phyloP scores from a whole-genome alignment of 2,888 invertebrate species.

The Gibbula magus region DNA sequence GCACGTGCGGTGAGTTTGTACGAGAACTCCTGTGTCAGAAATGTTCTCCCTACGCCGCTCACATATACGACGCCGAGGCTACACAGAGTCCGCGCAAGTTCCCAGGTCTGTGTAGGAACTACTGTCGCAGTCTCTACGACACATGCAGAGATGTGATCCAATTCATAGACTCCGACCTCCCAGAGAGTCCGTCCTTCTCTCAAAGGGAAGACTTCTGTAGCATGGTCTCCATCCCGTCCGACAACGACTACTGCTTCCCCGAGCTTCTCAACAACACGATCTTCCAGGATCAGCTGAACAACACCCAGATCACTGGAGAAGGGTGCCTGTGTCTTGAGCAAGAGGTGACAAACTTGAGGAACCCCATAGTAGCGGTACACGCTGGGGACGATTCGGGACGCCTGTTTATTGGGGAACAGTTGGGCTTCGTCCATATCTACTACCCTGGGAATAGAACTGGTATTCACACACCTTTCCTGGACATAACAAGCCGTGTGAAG shows the following conservation, averaged over 20 bases:
- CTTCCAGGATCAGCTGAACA: conserved; percentile 40
- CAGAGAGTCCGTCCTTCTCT: conserved; percentile 3
- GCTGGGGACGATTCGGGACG: conserved; percentile 66
- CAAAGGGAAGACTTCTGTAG: conserved; percentile 53
- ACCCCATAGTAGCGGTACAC: conserved; percentile 61
- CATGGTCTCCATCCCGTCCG: conserved; percentile 43
- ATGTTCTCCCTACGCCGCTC: conserved; percentile 72
- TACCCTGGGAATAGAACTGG: conserved; percentile 51
- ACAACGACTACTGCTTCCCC: conserved; percentile 69
- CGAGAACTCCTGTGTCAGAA: conserved; percentile 65
- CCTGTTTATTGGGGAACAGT: conserved; percentile 69
- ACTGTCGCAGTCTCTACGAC: conserved; percentile 59
- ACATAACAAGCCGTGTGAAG: conserved; percentile 49
- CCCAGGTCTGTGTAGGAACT: conserved; percentile 65
- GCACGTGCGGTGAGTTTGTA: conserved; percentile 51
- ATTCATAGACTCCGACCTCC: conserved; percentile 45
- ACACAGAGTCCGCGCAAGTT: conserved; percentile 51
- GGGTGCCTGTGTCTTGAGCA: conserved; percentile 69
- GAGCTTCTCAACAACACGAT: conserved; percentile 57
- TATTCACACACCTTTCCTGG: conserved; percentile 56
- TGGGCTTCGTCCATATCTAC: conserved; percentile 62
- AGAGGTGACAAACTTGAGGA: conserved; percentile 47
- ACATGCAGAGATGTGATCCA: conserved; percentile 54
- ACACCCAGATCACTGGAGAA: conserved; percentile 46
- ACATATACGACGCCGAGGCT: conserved; percentile 67